phyloP scores from a whole-genome alignment of 1,140 invertebrate species.

The Drosophila rhopaloa region DNA sequence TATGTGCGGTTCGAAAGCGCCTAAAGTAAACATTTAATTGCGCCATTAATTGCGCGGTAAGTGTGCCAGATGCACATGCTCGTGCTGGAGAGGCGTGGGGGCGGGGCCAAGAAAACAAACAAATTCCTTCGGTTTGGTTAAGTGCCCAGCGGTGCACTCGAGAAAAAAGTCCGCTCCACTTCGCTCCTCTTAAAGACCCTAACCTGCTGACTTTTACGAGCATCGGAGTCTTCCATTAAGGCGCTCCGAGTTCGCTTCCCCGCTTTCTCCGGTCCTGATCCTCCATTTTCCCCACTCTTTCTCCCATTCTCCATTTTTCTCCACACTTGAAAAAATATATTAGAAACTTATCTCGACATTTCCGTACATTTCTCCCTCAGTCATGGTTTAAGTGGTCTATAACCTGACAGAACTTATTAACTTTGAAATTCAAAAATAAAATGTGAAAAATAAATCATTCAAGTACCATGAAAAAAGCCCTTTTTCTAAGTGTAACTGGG shows the following conservation, averaged over 20 bases:
- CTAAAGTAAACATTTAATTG: conserved; percentile 83
- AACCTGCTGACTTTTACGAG: conserved; percentile 69
- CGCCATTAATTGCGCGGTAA: conserved; percentile 79
- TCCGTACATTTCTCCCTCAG: background rate
- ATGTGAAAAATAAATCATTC: too few relatives aligned
- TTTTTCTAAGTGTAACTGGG: conserved; percentile 12
- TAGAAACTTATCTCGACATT: background rate
- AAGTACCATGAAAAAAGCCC: too few relatives aligned
- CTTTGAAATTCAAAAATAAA: too few relatives aligned
- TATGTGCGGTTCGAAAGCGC: conserved; percentile 67
- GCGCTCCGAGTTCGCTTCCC: conserved; percentile 34
- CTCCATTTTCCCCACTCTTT: conserved; percentile 6
- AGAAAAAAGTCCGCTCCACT: conserved; percentile 14
- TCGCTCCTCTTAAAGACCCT: conserved; percentile 13
- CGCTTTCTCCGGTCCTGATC: conserved; percentile 29
- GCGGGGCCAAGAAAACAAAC: conserved; percentile 65
- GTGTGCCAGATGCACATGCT: conserved; percentile 78
- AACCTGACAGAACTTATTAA: background rate
- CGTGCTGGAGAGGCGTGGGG: conserved; percentile 7
- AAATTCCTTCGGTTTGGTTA: conserved; percentile 69
- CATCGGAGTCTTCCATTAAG: conserved; percentile 69
- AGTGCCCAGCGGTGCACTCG: conserved; percentile 73
- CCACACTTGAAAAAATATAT: background rate
- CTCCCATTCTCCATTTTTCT: background rate
- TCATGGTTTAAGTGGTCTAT: too few relatives aligned